Base-by-base conservation (phyloP, 2,113 vertebrate genomes). In the Eubucco bourcierii region DNA sequence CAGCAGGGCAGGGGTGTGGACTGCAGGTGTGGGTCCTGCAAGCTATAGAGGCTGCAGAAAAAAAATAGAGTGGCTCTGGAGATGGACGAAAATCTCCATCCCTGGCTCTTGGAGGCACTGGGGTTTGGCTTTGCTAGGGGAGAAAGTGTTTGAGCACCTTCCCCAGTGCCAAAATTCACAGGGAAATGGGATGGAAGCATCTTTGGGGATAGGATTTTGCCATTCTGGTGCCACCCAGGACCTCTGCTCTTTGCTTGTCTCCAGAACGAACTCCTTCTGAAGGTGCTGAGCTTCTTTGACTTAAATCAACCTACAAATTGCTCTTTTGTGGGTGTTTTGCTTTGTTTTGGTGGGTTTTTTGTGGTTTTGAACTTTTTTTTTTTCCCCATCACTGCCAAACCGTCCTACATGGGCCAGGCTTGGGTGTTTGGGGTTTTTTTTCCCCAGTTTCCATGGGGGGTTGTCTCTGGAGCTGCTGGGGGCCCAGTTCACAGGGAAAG, bases 371-470 rank as follows among this genome's bases (percentile, higher is more conserved):
- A 6, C 7, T 33, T 23, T 29, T 41, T 23, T 29, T 41, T 44
- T 4, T 4, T 7, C 15, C 60, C 59, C 67, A 21, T 47, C 28
- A 10, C 33, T 87, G 85, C 91, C 91, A 90, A 94, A 91, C 50
- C 79, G 82, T 60, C 73, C 83, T 87, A 77, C 55, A 85, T 66
- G 87, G 89, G 84, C 80, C 20, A 44, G 76, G 47, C 18, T 14
- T 86, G 86, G 93, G 88, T 93, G n/a, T n/a, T n/a, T n/a, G 79
- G 53, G 29, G 41, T 87, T 92, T 83, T 83, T 33, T 7, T 10
- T 20, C 20, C 33, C 24, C 70, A 0, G 95, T 96, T 96, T 94
- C 94, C 90, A 95, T 96, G 92, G 95, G 87, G 92, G 95, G 92
- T 92, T 90, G 84, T 87, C 34, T 11, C 77, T 33, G 77, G 87